Conservation (phyloP, 2,888 invertebrate genomes). For the Andrena minutula region DNA sequence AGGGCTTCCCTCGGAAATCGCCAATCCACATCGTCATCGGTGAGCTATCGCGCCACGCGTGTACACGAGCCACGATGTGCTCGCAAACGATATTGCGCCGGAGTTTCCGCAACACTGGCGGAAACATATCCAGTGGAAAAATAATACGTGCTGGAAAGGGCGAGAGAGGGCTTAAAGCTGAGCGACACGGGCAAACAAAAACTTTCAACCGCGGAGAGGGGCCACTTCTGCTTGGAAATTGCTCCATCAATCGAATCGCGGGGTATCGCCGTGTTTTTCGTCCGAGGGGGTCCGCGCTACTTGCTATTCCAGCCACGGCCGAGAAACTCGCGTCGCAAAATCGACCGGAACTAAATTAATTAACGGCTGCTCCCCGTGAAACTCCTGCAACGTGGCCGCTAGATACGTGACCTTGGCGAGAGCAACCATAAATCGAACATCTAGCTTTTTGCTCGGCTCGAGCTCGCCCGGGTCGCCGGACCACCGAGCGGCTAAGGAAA, state of each 20-base stretch:
- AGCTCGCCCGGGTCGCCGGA: no score
- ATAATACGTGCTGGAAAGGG: conserved; percentile 56
- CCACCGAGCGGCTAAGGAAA: no score
- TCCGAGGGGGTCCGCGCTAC: neutral
- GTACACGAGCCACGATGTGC: neutral
- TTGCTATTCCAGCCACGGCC: conserved; percentile 23
- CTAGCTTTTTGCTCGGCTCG: no score
- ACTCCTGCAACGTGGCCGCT: neutral
- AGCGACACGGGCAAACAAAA: conserved; percentile 51
- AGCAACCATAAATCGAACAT: neutral
- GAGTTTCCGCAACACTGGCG: neutral
- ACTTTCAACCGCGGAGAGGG: conserved; percentile 43
- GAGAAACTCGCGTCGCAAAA: conserved; percentile 12
- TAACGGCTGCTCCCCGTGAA: neutral
- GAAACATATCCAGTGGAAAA: conserved; percentile 23
- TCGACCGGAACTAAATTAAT: conserved; percentile 30
- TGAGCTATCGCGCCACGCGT: neutral
- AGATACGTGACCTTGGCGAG: neutral
- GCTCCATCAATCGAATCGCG: conserved; percentile 43
- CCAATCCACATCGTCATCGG: neutral
- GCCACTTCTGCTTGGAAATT: conserved; percentile 48
- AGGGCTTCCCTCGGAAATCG: neutral
- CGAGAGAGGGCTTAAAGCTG: conserved; percentile 48
- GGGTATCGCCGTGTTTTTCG: conserved; percentile 11
- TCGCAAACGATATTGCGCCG: neutral